Evolutionary conservation across 2,888 invertebrate genomes (phyloP).

Genomic region (Eutolmus rufibarbis): DNA sequence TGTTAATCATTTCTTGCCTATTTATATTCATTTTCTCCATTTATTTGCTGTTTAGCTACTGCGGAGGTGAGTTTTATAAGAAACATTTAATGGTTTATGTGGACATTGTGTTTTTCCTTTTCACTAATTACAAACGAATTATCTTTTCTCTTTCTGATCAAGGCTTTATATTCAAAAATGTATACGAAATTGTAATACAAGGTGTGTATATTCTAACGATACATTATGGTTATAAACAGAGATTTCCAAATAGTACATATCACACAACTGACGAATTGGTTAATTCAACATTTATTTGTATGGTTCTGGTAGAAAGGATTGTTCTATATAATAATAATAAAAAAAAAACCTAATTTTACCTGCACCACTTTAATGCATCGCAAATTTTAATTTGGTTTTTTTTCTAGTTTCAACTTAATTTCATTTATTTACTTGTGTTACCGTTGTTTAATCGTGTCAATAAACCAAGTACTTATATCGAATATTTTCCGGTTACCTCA

Average conservation of each 20-base stretch:
- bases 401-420: background rate
- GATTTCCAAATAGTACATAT: conserved; percentile 6
- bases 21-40: background rate
- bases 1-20: conserved; percentile 4
- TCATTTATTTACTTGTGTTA: background rate
- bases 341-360: background rate
- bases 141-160: background rate
- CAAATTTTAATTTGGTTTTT: background rate
- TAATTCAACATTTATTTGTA: background rate
- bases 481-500: background rate
- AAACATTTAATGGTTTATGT: conserved; percentile 20
- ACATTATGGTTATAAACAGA: background rate
- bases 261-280: conserved; percentile 22
- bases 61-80: background rate
- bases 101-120: background rate
- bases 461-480: background rate
- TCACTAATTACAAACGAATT: background rate
- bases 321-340: background rate
- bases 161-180: background rate
- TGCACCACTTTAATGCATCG: background rate
- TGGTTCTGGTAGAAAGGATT: background rate
- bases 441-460: background rate
- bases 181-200: conserved; percentile 6
- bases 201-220: background rate
- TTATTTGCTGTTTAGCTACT: conserved; percentile 6